Conservation (phyloP, 2,888 invertebrate genomes). For the Heliconius hortense region DNA sequence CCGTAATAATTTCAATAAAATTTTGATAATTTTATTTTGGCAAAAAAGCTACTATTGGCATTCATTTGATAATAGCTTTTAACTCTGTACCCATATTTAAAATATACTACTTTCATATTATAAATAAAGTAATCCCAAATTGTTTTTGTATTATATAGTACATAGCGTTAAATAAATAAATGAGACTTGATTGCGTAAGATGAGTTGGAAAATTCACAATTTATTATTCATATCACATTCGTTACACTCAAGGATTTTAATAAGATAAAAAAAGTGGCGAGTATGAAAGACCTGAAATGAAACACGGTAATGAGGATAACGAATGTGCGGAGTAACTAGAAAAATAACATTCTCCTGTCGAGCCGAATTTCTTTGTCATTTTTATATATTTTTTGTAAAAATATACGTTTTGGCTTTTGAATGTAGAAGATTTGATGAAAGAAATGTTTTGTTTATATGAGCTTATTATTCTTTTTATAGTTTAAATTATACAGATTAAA, state of each 20-base stretch:
- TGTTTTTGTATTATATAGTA: background rate
- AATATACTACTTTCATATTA: too few relatives aligned
- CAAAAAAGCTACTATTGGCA: too few relatives aligned
- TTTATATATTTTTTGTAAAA: constrained; percentile 19
- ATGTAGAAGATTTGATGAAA: background rate
- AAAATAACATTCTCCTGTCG: constrained; percentile 27
- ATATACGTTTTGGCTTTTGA: constrained; percentile 21
- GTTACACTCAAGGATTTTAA: constrained; percentile 37
- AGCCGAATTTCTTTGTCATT: constrained; percentile 25
- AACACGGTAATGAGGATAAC: constrained; percentile 40
- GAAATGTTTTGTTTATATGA: background rate
- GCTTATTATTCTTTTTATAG: background rate
- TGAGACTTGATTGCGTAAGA: constrained; percentile 19
- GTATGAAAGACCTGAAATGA: constrained; percentile 38
- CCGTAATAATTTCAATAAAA: too few relatives aligned
- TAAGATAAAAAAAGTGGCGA: constrained; percentile 41
- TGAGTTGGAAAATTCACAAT: constrained; percentile 25
- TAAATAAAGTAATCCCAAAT: too few relatives aligned
- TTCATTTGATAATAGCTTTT: too few relatives aligned
- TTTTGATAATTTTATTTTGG: too few relatives aligned
- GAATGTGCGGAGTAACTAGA: constrained; percentile 29
- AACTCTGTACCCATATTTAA: too few relatives aligned
- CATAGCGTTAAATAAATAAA: constrained; percentile 15
- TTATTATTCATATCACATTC: constrained; percentile 42
- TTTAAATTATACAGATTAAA: background rate